phyloP scores from a whole-genome alignment of 2,113 vertebrate genomes.

The Pandion haliaetus region DNA sequence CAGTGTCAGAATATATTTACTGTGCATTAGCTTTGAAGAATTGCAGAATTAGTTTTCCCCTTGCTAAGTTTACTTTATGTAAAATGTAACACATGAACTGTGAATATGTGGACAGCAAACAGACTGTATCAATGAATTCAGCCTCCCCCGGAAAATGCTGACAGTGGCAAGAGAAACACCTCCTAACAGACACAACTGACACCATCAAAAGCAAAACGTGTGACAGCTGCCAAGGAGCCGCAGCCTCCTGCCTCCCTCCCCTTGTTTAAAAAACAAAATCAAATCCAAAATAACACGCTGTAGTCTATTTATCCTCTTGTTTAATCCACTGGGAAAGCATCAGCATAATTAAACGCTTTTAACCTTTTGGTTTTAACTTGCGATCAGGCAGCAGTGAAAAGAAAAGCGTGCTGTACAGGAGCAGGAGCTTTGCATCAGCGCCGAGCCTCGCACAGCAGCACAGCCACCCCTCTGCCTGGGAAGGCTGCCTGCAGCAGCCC shows the following conservation, averaged over 20 bases:
- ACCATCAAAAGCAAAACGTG: constrained; percentile 35
- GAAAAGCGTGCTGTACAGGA: fast-evolving
- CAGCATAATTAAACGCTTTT: constrained; percentile 62
- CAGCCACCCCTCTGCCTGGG: neutral
- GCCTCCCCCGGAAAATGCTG: constrained; percentile 54
- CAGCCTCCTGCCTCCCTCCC: constrained; percentile 26
- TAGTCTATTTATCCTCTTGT: constrained; percentile 60
- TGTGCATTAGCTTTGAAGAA: constrained; percentile 77
- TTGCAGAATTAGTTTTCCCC: constrained; percentile 74
- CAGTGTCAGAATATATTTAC: constrained; percentile 81
- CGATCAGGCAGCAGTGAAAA: neutral
- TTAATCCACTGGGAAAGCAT: constrained; percentile 45
- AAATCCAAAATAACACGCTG: constrained; percentile 50
- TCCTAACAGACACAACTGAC: constrained; percentile 45
- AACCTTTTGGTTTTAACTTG: constrained; percentile 3
- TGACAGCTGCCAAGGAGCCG: constrained; percentile 65
- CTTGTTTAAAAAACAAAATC: constrained; percentile 51
- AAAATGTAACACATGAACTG: constrained; percentile 79
- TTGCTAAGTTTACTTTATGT: constrained; percentile 80
- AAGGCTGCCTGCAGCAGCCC: neutral
- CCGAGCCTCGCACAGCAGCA: neutral
- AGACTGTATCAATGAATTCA: constrained; percentile 66
- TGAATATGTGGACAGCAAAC: constrained; percentile 75
- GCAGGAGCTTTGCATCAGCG: fast-evolving
- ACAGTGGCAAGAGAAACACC: constrained; percentile 38